Evolutionary conservation across 2,797 vertebrate genomes (phyloP).

Genomic region (Iguana delicatissima): DNA sequence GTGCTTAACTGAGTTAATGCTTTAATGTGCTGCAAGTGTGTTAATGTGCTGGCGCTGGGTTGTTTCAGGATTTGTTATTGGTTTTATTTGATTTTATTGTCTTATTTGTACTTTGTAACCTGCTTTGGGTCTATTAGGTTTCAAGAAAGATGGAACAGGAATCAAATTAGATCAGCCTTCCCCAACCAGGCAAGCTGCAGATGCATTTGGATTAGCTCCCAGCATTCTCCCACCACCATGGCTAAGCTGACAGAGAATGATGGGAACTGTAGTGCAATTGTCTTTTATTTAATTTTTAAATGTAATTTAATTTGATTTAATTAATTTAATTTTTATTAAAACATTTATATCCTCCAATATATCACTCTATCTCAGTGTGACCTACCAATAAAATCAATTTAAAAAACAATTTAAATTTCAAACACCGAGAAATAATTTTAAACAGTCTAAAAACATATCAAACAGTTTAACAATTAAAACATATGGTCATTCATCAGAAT

Average conservation of each 20-base stretch:
- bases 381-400: no score
- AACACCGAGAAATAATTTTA: no score
- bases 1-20: constrained; percentile 29
- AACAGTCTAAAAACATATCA: no score
- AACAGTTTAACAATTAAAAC: no score
- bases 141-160: neutral
- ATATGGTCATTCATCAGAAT: no score
- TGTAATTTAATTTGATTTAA: no score
- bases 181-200: neutral
- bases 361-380: neutral
- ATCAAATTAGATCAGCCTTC: constrained; percentile 33
- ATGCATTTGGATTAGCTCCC: neutral
- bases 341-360: neutral
- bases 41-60: constrained; percentile 13
- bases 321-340: neutral
- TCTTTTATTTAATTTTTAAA: neutral
- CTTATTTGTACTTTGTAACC: constrained; percentile 5
- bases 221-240: neutral
- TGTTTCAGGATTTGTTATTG: neutral
- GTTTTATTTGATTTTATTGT: constrained; percentile 19
- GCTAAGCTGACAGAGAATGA: no score
- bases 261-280: neutral
- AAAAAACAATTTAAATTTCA: no score
- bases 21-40: constrained; percentile 11
- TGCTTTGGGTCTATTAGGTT: constrained; percentile 1